Evolutionary conservation across 2,797 vertebrate species (phyloP), one percentile per base, ranked within the genome.

Genomic region (Malurus leucopterus): DNA sequence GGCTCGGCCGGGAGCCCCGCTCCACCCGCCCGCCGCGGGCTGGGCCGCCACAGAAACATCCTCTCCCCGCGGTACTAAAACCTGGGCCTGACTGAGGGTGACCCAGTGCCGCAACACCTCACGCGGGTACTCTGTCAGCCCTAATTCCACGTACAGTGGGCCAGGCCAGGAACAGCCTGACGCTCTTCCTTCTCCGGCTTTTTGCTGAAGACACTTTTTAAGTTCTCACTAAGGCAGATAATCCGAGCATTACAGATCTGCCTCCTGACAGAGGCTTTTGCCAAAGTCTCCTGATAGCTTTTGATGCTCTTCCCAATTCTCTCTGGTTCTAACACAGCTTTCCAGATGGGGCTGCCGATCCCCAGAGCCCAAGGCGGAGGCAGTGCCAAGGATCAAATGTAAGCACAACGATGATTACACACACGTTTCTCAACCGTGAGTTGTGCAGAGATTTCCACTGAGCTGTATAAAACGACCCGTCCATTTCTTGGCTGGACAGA

Each of bases 311-410:
- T 81, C 62, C 40, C 82, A 40, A 0, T 17, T 30, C 68, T 53
- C 63, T 24, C 51, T 95, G 96, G 98, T 67, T 75, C 47, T 94
- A 95, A 97, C 95, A 40, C 90, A 17, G 40, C 64, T 58, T 84
- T 79, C 68, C 92, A 84, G 90, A 46, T 8, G 2, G 44, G 47
- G 54, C 68, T 32, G 82, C 75, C 5, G 0, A n/a, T 58, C 83
- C 61, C 71, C 44, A 32, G 75, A 43, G 86, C 27, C 2, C 68
- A 41, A 2, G 3, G n/a, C 16, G 21, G 34, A 84, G 55, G 47
- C 57, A 43, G 40, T 34, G 57, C 65, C 24, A 17, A 46, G 65
- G 69, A 73, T 72, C 51, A 51, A 50, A 44, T 36, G 10, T 4
- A 51, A 86, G 50, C 27, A 1, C 36, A 32, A 9, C 0, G 2